Evolutionary conservation across 2,113 vertebrate genomes (phyloP).

Genomic region (Raja brachyura): DNA sequence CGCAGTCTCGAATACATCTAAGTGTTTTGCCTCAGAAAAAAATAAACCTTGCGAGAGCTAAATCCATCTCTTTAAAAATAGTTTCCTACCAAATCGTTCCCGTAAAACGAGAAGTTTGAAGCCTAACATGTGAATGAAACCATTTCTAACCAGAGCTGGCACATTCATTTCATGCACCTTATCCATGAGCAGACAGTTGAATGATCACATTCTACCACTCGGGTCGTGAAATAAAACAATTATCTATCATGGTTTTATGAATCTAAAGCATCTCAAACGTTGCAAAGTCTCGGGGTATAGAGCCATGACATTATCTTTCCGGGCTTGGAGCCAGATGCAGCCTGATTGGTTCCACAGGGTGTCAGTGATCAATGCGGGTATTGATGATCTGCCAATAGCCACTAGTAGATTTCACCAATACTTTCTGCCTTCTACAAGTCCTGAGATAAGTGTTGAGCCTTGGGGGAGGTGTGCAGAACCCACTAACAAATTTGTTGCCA

Average conservation of each 20-base stretch:
- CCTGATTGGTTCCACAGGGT: not conserved
- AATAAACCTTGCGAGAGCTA: not conserved
- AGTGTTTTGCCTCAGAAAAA: not conserved
- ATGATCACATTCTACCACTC: not conserved
- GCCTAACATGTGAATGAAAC: not conserved
- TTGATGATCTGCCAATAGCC: slow-evolving; percentile 23
- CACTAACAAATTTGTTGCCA: not conserved
- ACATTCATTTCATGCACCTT: not conserved
- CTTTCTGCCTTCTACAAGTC: not conserved
- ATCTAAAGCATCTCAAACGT: not conserved
- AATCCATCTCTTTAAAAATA: not conserved
- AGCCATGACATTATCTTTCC: not conserved
- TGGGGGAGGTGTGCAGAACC: not conserved
- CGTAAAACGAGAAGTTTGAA: not conserved
- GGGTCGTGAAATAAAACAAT: not conserved
- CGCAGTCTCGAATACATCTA: not conserved
- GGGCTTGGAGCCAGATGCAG: not conserved
- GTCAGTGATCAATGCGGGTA: not conserved
- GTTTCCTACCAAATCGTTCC: not conserved
- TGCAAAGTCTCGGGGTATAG: not conserved
- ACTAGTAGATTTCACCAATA: slow-evolving; percentile 3
- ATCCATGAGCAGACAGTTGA: not conserved
- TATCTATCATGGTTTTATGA: not conserved
- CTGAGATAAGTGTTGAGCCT: not conserved
- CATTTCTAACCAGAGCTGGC: not conserved